A percentile compares a stretch with the other conserved stretches of the same genome.
Evolutionary conservation across 2,113 vertebrate species (phyloP).

Genomic region (Brachionichthys hirsutus): DNA sequence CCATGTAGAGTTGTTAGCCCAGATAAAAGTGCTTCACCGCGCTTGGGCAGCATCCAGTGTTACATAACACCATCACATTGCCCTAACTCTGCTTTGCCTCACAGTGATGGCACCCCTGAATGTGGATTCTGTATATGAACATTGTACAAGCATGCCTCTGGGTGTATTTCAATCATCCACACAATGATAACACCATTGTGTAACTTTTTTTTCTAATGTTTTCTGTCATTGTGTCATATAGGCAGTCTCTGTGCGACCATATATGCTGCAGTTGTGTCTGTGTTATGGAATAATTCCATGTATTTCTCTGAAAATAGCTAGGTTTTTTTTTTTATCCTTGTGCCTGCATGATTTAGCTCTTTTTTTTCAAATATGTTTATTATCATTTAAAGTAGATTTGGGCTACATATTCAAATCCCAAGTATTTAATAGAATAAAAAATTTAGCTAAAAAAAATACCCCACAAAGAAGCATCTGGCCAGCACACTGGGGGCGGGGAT

Average conservation of each 20-base stretch:
- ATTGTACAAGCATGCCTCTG: slow-evolving; percentile 7
- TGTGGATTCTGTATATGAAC: slow-evolving; percentile 21
- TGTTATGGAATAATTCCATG: neutral
- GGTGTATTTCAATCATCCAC: neutral
- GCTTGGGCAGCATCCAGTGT: slow-evolving; percentile 26
- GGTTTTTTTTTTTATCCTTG: neutral
- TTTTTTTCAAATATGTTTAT: neutral
- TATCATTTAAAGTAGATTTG: neutral
- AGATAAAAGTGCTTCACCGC: slow-evolving; percentile 45
- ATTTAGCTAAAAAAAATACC: slow-evolving; percentile 10
- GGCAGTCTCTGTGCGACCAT: neutral
- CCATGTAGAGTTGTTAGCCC: slow-evolving; percentile 28
- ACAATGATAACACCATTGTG: slow-evolving; percentile 13
- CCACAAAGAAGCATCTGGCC: no score
- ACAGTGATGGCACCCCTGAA: slow-evolving; percentile 34
- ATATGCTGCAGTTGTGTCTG: neutral
- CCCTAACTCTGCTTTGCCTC: slow-evolving; percentile 29
- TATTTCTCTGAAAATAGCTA: neutral
- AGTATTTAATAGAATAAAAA: neutral
- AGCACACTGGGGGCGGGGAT: no score
- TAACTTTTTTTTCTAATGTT: slow-evolving; percentile 21
- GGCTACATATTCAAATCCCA: slow-evolving; percentile 1
- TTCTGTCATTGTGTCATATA: slow-evolving; percentile 4
- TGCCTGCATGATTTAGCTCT: neutral
- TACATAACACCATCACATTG: slow-evolving; percentile 51